Conservation (phyloP, 2,888 invertebrate species). For the Scaptodrosophila latifasciaeformis region DNA sequence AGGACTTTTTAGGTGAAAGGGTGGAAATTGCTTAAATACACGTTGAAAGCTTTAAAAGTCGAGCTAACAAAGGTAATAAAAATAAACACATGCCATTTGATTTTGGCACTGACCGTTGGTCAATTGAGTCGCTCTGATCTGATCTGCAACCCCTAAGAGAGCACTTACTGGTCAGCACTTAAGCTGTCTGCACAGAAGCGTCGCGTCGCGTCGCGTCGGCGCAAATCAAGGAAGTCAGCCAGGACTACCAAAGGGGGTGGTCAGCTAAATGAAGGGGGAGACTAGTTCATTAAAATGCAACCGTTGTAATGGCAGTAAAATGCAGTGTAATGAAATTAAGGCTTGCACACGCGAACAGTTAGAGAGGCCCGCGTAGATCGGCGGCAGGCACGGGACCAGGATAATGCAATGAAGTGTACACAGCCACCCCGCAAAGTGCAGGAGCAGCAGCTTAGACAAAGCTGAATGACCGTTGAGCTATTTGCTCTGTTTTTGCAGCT, state of each 20-base stretch:
- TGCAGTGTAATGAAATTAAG: constrained; percentile 63
- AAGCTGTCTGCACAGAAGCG: constrained; percentile 65
- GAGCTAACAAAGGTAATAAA: constrained; percentile 15
- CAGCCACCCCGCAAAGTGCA: constrained; percentile 39
- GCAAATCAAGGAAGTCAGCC: constrained; percentile 37
- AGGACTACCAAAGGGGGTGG: constrained; percentile 10
- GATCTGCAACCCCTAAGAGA: constrained; percentile 3
- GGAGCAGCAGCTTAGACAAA: neutral
- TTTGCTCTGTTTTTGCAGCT: constrained; percentile 59
- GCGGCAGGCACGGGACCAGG: neutral
- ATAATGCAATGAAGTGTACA: neutral
- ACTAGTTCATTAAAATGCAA: constrained; percentile 56
- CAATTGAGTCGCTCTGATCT: constrained; percentile 34
- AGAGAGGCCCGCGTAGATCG: constrained; percentile 8
- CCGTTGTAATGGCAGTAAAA: constrained; percentile 52
- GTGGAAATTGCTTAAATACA: neutral
- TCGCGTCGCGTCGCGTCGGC: constrained; percentile 54
- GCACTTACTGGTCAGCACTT: constrained; percentile 44
- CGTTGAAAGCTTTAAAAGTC: constrained; percentile 45
- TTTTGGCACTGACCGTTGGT: constrained; percentile 42
- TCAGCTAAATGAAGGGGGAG: neutral
- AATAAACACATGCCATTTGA: constrained; percentile 16
- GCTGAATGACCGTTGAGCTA: too few relatives aligned
- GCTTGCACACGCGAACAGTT: constrained; percentile 45
- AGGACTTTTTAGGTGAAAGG: neutral